Evolutionary conservation across 1,140 invertebrate genomes (phyloP).

Genomic region (Spodoptera frugiperda): DNA sequence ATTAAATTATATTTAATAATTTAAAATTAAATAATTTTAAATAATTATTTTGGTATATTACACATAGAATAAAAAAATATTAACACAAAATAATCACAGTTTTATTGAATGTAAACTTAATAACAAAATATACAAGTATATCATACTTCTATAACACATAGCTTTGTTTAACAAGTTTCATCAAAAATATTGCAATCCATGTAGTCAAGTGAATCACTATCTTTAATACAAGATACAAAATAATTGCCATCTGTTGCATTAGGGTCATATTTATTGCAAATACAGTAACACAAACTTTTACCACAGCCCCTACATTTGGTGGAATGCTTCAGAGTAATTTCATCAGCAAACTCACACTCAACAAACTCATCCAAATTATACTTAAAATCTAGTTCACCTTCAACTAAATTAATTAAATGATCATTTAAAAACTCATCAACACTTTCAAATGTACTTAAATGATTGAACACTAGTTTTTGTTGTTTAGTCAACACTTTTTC

Average conservation of each 20-base stretch:
- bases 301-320: conserved; percentile 77
- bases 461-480: conserved; percentile 92
- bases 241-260: conserved; percentile 68
- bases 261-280: conserved; percentile 73
- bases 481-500: conserved; percentile 91
- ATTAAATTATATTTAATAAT: too few species aligned
- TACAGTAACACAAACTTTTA: conserved; percentile 74
- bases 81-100: too few species aligned
- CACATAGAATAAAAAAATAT: too few species aligned
- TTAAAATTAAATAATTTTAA: too few species aligned
- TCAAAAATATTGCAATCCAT: conserved; percentile 81
- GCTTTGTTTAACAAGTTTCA: conserved; percentile 58
- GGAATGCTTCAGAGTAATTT: conserved; percentile 73
- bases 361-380: conserved; percentile 68
- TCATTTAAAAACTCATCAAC: conserved; percentile 91
- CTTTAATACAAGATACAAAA: conserved; percentile 70
- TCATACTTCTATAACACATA: neutral
- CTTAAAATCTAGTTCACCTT: conserved; percentile 71
- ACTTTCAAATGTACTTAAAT: conserved; percentile 88
- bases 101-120: neutral
- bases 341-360: conserved; percentile 71
- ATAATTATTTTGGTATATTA: too few species aligned
- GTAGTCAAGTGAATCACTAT: conserved; percentile 74
- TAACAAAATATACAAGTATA: neutral
- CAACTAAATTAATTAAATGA: conserved; percentile 84